Percentiles rank a stretch among this genome's conserved stretches.
phyloP scores from a whole-genome alignment of 1,140 invertebrate genomes.

The Anastatus disparis region DNA sequence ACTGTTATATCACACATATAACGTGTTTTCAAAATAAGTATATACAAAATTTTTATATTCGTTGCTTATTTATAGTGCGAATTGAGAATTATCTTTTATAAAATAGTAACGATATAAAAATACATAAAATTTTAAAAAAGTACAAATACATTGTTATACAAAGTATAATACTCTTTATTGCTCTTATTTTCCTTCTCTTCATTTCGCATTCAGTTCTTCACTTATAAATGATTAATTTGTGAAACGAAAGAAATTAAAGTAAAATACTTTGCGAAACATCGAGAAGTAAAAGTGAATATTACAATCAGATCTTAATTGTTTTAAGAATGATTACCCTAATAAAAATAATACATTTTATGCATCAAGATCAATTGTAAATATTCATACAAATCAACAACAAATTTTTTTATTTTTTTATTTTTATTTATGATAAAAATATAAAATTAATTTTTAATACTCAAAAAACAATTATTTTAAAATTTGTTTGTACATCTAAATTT shows the following conservation, averaged over 20 bases:
- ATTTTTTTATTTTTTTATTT: conserved; percentile 8
- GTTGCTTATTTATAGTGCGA: neutral
- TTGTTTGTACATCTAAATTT: conserved; percentile 8
- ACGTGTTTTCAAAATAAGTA: conserved; percentile 11
- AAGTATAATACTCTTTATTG: conserved; percentile 26
- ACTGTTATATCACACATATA: conserved; percentile 8
- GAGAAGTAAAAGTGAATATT: neutral
- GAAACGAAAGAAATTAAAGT: neutral
- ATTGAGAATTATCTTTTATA: conserved; percentile 8
- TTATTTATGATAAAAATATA: too few species aligned
- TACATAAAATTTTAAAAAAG: conserved; percentile 23
- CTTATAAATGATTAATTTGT: neutral
- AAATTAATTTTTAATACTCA: conserved; percentile 19
- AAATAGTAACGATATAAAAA: conserved; percentile 24
- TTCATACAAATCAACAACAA: conserved; percentile 23
- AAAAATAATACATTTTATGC: conserved; percentile 27
- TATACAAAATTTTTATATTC: conserved; percentile 14
- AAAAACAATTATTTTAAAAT: too few species aligned
- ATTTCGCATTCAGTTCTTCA: neutral
- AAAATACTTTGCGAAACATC: neutral
- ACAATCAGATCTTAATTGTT: neutral
- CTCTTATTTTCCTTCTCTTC: neutral
- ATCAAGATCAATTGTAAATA: conserved; percentile 21
- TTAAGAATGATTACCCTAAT: neutral
- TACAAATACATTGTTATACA: conserved; percentile 22